Base-by-base conservation (phyloP, 2,113 vertebrate species). In the Camelus bactrianus region DNA sequence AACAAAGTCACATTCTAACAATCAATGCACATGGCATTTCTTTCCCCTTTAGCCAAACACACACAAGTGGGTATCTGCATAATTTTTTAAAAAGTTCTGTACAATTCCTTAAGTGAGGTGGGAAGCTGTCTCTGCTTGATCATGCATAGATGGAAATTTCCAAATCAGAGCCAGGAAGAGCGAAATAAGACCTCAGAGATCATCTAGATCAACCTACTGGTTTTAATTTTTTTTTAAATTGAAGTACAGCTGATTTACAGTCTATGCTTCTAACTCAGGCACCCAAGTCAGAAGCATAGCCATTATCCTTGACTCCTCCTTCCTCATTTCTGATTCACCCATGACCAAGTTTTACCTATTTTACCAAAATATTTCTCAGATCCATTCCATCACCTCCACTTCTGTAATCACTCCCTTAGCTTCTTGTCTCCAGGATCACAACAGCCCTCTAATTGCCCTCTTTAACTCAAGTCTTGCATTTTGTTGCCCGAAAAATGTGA, bases 1-100 rank as follows among this genome's bases (percentile, higher is more conserved):
- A 82, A 76, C 28, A 95, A 50, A 96, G 52, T 30, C 62, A 90
- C 32, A 15, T 28, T 89, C 54, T 67, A 62, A 54, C 69, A 83
- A 75, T 16, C 76, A 89, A 22, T n/a, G 22, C 8, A 24, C 0
- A 1, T 48, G 70, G 11, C 22, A 80, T 92, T 72, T 69, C 58
- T 72, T 92, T 70, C 15, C 32, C 60, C 32, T n/a, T 10, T 8
- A 52, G n/a, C 54, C 54, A 75, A 35, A 35, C 3, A 79, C 35
- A 35, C 20, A 48, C 54, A 35, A 85, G 19, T 30, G 64, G 52
- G 70, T 50, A 28, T 5, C 32, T 60, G 65, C 32, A 62, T 64
- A 60, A 28, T 81, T 89, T 30, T 42, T 42, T 42, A 42, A 42
- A 42, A 42, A 42, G 14, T 32, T 1, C 10, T 20, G 20, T 35